Evolutionary conservation across 2,113 vertebrate genomes (phyloP).

Genomic region (Ploceus nigricollis): DNA sequence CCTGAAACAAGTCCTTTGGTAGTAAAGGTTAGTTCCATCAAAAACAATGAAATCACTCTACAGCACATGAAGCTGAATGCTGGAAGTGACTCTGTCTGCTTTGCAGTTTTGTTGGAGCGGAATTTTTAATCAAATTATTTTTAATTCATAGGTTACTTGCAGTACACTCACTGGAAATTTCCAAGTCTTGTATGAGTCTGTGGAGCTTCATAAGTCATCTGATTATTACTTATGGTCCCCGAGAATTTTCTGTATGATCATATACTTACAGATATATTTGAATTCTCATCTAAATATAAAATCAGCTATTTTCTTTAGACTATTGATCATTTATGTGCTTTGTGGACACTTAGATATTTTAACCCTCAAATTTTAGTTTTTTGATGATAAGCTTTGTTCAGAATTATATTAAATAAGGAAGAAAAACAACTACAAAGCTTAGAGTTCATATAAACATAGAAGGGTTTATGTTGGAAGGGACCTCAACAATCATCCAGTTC

Average conservation of each 20-base stretch:
- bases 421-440: not conserved
- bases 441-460: not conserved
- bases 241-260: not conserved
- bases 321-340: not conserved
- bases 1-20: not conserved
- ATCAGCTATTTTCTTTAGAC: not conserved
- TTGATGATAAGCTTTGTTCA: not conserved
- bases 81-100: not conserved
- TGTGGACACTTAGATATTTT: not conserved
- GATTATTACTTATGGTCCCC: not conserved
- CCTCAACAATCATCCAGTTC: not conserved
- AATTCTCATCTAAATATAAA: not conserved
- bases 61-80: not conserved
- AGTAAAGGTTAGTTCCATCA: not conserved
- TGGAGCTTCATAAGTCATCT: not conserved
- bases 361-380: not conserved
- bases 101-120: not conserved
- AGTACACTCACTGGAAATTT: not conserved
- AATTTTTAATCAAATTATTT: not conserved
- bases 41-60: not conserved
- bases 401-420: not conserved
- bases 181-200: not conserved
- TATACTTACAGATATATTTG: not conserved
- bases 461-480: not conserved
- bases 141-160: not conserved